Conservation (phyloP, 2,888 invertebrate species). For the Shargacucullia verbasci region DNA sequence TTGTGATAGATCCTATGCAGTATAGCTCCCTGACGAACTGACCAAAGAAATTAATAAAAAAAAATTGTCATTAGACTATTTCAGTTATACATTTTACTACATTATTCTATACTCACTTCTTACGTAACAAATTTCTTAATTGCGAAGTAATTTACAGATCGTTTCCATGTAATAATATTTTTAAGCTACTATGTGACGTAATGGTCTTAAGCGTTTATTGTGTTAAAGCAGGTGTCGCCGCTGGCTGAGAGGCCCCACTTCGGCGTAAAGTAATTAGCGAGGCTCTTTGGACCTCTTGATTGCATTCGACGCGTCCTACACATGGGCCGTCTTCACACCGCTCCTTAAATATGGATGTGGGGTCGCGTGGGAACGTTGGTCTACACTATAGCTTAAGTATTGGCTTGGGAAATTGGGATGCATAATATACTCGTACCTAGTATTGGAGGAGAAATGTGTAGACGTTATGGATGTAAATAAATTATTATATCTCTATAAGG, state of each 20-base stretch:
- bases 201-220: conserved; percentile 11
- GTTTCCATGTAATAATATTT: neutral
- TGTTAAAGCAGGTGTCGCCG: conserved; percentile 18
- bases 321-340: conserved; percentile 36
- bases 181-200: neutral
- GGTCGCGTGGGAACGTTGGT: conserved; percentile 5
- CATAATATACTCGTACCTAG: conserved; percentile 8
- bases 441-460: neutral
- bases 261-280: conserved; percentile 73
- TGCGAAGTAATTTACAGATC: too few relatives aligned
- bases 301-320: conserved; percentile 74
- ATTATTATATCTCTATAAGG: neutral
- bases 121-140: too few relatives aligned
- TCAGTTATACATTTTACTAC: too few relatives aligned
- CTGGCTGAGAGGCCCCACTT: conserved; percentile 48
- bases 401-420: conserved; percentile 9
- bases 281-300: conserved; percentile 73
- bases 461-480: too few relatives aligned
- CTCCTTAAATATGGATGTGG: conserved; percentile 44
- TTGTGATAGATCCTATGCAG: too few relatives aligned
- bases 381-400: conserved; percentile 6
- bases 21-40: too few relatives aligned
- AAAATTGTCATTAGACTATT: too few relatives aligned
- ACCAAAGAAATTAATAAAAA: too few relatives aligned
- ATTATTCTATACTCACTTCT: too few relatives aligned